Base-by-base conservation (phyloP, 2,797 vertebrate genomes). In the Centropyge bicolor region DNA sequence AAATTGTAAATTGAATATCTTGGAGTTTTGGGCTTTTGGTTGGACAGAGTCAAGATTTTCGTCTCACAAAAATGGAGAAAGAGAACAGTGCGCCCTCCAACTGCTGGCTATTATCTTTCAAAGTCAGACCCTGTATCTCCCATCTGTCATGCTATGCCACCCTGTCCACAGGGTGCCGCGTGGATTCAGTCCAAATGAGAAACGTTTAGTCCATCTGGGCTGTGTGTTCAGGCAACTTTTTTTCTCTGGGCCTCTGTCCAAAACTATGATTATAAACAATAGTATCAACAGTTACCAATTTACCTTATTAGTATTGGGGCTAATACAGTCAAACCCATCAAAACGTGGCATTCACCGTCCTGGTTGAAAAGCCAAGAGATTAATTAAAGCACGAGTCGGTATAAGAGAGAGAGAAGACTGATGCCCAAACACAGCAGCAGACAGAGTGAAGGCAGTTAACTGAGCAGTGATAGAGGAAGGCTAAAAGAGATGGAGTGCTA, bases 381-480 rank as follows among this genome's bases (percentile, higher is more conserved):
- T 43, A 27, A 83, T 76, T 70, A 65, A 54, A 64, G 49, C 35
- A 14, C 0, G 1, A 52, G 22, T 49, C 35, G 8, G 27, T 4
- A 6, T 24, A 5, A 65, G 36, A 62, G 12, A 17, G 61, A 62
- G 27, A 45, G 48, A 69, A 46, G 22, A 55, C 14, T 46, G 40
- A 70, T 6, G 17, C 73, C 46, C 20, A n/a, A 71, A 74, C 35
- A 59, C 71, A 48, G 67, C 19, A 1, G 22, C 54, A 17, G 51
- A 41, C 45, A 27, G 52, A 51, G 19, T 35, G 68, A 56, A 35
- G 69, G 51, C 65, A 55, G 51, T 68, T 61, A 84, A 84, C 35
- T 17, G 69, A 81, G 76, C 81, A 22, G 71, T 74, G 80, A 89
- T 74, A 1, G 80, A 87, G 67, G 76, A 54, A 41, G 54, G 46